A percentile compares a stretch with the other conserved stretches of the same genome.
phyloP scores from a whole-genome alignment of 2,113 vertebrate genomes.

The Spea bombifrons region DNA sequence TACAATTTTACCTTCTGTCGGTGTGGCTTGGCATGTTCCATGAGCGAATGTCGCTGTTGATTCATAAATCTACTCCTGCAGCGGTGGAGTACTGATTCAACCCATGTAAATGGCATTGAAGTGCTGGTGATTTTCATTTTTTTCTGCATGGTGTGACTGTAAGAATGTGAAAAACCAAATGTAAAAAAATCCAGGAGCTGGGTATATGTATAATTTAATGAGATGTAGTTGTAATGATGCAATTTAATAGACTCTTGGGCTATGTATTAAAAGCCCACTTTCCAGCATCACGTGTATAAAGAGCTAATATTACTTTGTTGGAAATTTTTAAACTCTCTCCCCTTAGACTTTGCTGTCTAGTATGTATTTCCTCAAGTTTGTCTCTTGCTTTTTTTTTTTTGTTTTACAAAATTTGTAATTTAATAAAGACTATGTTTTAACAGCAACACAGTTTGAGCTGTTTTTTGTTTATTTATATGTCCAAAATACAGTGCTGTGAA shows the following conservation, averaged over 20 bases:
- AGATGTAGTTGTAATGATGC: slow-evolving; percentile 66
- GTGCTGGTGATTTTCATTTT: slow-evolving; percentile 57
- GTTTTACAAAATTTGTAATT: slow-evolving; percentile 77
- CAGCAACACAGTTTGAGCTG: slow-evolving; percentile 54
- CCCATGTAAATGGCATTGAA: background rate
- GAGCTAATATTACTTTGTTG: slow-evolving; percentile 62
- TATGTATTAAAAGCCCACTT: slow-evolving; percentile 56
- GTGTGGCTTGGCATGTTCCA: slow-evolving; percentile 66
- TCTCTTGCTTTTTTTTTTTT: slow-evolving; percentile 64
- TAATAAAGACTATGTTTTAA: slow-evolving; percentile 81
- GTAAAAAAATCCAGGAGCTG: slow-evolving; percentile 55
- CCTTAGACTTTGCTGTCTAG: slow-evolving; percentile 67
- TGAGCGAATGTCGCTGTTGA: slow-evolving; percentile 63
- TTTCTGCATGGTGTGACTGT: slow-evolving; percentile 71
- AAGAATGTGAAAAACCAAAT: slow-evolving; percentile 61
- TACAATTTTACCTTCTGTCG: slow-evolving; percentile 58
- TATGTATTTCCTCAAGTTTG: slow-evolving; percentile 62
- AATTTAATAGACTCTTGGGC: slow-evolving; percentile 63
- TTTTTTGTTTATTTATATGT: too few species aligned
- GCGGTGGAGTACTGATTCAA: background rate
- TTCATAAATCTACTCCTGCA: slow-evolving; percentile 38
- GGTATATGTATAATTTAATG: slow-evolving; percentile 65
- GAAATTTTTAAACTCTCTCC: slow-evolving; percentile 62
- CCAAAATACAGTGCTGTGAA: too few species aligned
- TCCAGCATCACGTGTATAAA: slow-evolving; percentile 66